phyloP scores from a whole-genome alignment of 2,888 invertebrate genomes.

The Drosophila affinis region DNA sequence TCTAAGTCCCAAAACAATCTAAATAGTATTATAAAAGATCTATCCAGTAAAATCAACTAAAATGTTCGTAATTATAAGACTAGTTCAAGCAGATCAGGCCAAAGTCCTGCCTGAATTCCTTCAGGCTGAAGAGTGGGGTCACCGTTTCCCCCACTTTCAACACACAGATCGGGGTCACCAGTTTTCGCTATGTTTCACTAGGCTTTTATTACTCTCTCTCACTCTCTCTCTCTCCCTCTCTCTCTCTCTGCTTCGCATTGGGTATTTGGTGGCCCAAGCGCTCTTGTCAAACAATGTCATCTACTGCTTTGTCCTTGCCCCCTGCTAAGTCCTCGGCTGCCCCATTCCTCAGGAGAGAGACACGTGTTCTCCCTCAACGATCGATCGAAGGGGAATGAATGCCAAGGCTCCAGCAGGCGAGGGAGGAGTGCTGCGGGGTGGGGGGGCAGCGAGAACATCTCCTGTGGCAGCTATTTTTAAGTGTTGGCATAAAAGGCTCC shows the following conservation, averaged over 20 bases:
- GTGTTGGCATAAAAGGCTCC: slow-evolving; percentile 68
- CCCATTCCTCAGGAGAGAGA: slow-evolving; percentile 39
- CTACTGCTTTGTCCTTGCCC: slow-evolving; percentile 11
- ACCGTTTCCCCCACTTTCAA: no score
- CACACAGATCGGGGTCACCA: no score
- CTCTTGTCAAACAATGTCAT: slow-evolving; percentile 29
- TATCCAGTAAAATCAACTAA: no score
- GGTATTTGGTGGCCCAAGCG: background rate
- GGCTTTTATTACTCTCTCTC: no score
- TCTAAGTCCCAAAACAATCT: no score
- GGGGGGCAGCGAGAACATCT: slow-evolving; percentile 39
- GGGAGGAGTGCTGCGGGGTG: background rate
- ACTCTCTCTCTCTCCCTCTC: no score
- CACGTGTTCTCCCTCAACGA: slow-evolving; percentile 70
- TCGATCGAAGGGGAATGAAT: slow-evolving; percentile 16
- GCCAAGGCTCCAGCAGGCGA: slow-evolving; percentile 19
- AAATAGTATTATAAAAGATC: no score
- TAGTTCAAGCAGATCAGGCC: no score
- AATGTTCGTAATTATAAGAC: no score
- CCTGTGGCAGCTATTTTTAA: slow-evolving; percentile 73
- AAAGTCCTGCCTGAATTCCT: no score
- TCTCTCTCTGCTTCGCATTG: background rate
- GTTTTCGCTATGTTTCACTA: no score
- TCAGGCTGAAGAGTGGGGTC: no score
- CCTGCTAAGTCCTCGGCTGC: background rate